Percentiles rank a stretch among this genome's conserved stretches.
phyloP scores from a whole-genome alignment of 2,888 invertebrate species.

The Dryadula phaetusa region DNA sequence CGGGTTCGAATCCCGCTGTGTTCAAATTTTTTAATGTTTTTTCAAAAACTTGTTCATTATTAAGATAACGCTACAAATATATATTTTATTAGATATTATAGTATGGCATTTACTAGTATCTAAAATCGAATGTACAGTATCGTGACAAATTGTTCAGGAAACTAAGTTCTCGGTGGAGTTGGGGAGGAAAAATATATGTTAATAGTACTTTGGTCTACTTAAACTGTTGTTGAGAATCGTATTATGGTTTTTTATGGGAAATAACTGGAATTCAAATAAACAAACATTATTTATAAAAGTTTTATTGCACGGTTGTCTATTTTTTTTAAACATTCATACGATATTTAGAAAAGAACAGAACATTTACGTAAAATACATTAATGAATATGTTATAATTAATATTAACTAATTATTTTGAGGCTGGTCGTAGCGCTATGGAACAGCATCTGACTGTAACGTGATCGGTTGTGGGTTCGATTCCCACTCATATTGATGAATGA shows the following conservation, averaged over 20 bases:
- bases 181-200: constrained; percentile 49
- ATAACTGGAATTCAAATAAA: constrained; percentile 4
- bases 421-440: too few species aligned
- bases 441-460: too few species aligned
- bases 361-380: too few species aligned
- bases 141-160: constrained; percentile 47
- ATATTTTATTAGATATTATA: constrained; percentile 3
- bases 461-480: too few species aligned
- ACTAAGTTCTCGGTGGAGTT: constrained; percentile 44
- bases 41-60: too few species aligned
- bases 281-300: not conserved
- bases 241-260: constrained; percentile 41
- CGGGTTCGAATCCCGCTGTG: too few species aligned
- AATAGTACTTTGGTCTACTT: constrained; percentile 48
- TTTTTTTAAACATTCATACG: not conserved
- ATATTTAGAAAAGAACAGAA: too few species aligned
- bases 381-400: too few species aligned
- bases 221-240: constrained; percentile 46
- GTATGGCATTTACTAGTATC: constrained; percentile 24
- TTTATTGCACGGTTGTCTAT: not conserved
- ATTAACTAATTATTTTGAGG: too few species aligned
- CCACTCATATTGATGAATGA: too few species aligned
- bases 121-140: constrained; percentile 23
- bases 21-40: too few species aligned
- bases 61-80: too few species aligned